These are phyloP conservation scores for Podotricha telesiphe DNA, from an alignment of 2,888 invertebrate species.

Conservation along the genomic window DNA sequence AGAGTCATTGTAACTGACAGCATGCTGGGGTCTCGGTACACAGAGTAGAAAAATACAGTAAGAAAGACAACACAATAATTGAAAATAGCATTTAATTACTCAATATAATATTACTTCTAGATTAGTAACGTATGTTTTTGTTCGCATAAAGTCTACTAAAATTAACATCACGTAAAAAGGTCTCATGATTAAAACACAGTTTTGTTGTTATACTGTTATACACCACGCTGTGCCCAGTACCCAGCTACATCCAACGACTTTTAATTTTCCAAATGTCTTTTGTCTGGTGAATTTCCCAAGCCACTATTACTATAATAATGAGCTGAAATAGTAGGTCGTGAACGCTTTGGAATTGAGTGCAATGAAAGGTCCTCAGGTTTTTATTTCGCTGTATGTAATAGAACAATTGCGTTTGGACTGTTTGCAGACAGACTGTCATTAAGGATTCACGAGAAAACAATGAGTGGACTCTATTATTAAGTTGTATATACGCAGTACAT, in stretches of 20 bases:
- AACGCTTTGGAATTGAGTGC: conserved; percentile 59
- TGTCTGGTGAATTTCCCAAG: conserved; percentile 52
- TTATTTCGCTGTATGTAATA: conserved; percentile 53
- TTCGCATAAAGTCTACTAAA: no score
- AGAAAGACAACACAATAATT: background rate
- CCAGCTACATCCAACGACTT: conserved; percentile 39
- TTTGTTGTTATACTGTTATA: conserved; percentile 21
- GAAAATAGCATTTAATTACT: background rate
- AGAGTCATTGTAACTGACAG: conserved; percentile 38
- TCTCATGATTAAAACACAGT: background rate
- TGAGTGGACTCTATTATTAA: conserved; percentile 37
- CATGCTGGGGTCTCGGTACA: conserved; percentile 15
- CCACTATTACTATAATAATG: conserved; percentile 63
- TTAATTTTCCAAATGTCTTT: conserved; percentile 64
- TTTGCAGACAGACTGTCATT: conserved; percentile 45
- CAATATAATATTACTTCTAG: no score
- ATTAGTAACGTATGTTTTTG: no score
- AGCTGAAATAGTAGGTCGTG: conserved; percentile 55
- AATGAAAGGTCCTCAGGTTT: conserved; percentile 51
- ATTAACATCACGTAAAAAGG: background rate
- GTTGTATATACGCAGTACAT: conserved; percentile 28
- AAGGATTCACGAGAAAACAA: conserved; percentile 45
- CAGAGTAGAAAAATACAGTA: conserved; percentile 30
- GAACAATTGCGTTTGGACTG: conserved; percentile 50
- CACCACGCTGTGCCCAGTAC: conserved; percentile 33